Conservation (phyloP, 1,140 invertebrate species). For the Acromyrmex echinatior region DNA sequence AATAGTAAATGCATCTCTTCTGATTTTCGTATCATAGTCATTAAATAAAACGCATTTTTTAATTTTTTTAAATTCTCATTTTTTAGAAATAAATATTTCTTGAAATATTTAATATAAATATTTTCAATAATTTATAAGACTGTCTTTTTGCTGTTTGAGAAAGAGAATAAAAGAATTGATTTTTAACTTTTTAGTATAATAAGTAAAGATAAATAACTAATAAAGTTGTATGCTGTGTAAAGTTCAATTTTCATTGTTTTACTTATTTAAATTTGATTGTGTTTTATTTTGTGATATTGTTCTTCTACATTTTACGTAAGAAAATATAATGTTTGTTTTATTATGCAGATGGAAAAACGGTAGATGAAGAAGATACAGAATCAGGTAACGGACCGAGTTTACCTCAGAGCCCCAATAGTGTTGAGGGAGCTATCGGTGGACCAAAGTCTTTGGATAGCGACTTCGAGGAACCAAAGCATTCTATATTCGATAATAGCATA, state of each 20-base stretch:
- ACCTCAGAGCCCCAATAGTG: slow-evolving; percentile 96
- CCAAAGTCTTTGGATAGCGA: slow-evolving; percentile 93
- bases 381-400: slow-evolving; percentile 97
- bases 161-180: not conserved
- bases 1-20: slow-evolving; percentile 3
- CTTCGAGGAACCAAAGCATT: slow-evolving; percentile 91
- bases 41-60: not conserved
- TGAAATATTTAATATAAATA: not conserved
- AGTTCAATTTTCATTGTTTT: slow-evolving; percentile 18
- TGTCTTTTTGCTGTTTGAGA: not conserved
- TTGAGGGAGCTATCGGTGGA: slow-evolving; percentile 91
- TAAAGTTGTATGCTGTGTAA: slow-evolving; percentile 15
- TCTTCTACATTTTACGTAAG: not conserved
- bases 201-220: slow-evolving; percentile 31
- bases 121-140: not conserved
- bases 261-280: slow-evolving; percentile 16
- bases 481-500: slow-evolving; percentile 88
- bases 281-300: not conserved
- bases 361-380: slow-evolving; percentile 96
- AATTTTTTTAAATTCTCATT: not conserved
- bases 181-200: not conserved
- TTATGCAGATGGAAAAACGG: slow-evolving; percentile 79
- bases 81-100: not conserved
- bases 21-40: not conserved
- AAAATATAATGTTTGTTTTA: not conserved